Conservation (phyloP, 2,888 invertebrate species). For the Polyploca ridens region DNA sequence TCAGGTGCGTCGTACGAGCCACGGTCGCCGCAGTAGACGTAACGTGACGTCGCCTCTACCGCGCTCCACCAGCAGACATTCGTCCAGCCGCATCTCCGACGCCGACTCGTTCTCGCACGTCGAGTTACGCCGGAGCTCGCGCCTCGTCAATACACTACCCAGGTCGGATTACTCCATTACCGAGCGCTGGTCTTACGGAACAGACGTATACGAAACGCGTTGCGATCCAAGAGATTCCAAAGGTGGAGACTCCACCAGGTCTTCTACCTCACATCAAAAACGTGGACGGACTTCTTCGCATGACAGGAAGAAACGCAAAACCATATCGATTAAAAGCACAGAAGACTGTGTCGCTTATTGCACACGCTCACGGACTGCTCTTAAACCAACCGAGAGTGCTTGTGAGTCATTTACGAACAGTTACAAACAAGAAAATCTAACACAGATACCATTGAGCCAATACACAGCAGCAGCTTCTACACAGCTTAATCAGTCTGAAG, state of each 20-base stretch:
- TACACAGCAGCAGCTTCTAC: slow-evolving; percentile 54
- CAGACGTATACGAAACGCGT: slow-evolving; percentile 81
- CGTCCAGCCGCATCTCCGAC: slow-evolving; percentile 58
- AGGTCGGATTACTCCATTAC: slow-evolving; percentile 83
- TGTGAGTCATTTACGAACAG: slow-evolving; percentile 63
- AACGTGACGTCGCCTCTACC: slow-evolving; percentile 73
- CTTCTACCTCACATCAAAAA: slow-evolving; percentile 56
- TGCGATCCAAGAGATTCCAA: slow-evolving; percentile 67
- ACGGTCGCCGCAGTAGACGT: slow-evolving; percentile 70
- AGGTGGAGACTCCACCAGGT: slow-evolving; percentile 66
- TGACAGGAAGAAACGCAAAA: slow-evolving; percentile 75
- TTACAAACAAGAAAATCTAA: slow-evolving; percentile 52
- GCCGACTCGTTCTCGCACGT: slow-evolving; percentile 70
- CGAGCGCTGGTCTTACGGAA: slow-evolving; percentile 85
- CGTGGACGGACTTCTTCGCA: slow-evolving; percentile 72
- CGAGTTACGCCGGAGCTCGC: slow-evolving; percentile 75
- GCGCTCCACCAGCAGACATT: slow-evolving; percentile 66
- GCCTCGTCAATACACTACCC: slow-evolving; percentile 78
- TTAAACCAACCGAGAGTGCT: slow-evolving; percentile 73
- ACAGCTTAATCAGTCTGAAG: slow-evolving; percentile 62
- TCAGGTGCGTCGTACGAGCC: slow-evolving; percentile 76
- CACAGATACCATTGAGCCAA: slow-evolving; percentile 51
- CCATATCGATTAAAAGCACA: slow-evolving; percentile 54
- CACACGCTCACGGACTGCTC: slow-evolving; percentile 80
- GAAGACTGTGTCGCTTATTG: slow-evolving; percentile 78